Conservation (phyloP, 1,140 invertebrate species). For the Cecropterus lyciades region DNA sequence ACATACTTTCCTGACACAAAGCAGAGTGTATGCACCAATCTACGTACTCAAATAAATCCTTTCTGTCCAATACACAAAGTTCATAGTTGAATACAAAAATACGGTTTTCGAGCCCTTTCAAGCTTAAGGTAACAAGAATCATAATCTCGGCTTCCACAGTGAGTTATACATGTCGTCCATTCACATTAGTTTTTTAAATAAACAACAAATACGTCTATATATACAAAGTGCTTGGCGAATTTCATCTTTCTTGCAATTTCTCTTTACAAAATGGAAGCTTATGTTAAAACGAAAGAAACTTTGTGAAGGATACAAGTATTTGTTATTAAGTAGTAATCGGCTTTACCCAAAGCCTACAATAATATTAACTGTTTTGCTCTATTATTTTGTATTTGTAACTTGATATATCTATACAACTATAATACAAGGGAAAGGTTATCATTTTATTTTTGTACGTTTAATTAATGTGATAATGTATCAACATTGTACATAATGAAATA, state of each 20-base stretch:
- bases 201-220: slow-evolving; percentile 54
- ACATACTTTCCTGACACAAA: slow-evolving; percentile 33
- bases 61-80: slow-evolving; percentile 37
- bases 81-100: slow-evolving; percentile 32
- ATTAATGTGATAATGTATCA: too few species aligned
- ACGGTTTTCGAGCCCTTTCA: slow-evolving; percentile 35
- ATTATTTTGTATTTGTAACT: too few species aligned
- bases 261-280: slow-evolving; percentile 31
- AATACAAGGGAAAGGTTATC: too few species aligned
- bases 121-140: slow-evolving; percentile 51
- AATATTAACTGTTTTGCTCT: too few species aligned
- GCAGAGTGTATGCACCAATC: slow-evolving; percentile 25
- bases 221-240: slow-evolving; percentile 26
- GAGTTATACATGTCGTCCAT: slow-evolving; percentile 71
- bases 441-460: too few species aligned
- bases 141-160: slow-evolving; percentile 70
- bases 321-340: too few species aligned
- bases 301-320: too few species aligned
- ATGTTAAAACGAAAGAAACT: slow-evolving; percentile 27
- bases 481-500: too few species aligned
- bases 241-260: slow-evolving; percentile 15
- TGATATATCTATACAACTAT: too few species aligned
- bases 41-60: slow-evolving; percentile 37
- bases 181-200: slow-evolving; percentile 76
- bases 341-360: too few species aligned